phyloP scores from a whole-genome alignment of 2,797 vertebrate species.

The Halcyon leucocephala region DNA sequence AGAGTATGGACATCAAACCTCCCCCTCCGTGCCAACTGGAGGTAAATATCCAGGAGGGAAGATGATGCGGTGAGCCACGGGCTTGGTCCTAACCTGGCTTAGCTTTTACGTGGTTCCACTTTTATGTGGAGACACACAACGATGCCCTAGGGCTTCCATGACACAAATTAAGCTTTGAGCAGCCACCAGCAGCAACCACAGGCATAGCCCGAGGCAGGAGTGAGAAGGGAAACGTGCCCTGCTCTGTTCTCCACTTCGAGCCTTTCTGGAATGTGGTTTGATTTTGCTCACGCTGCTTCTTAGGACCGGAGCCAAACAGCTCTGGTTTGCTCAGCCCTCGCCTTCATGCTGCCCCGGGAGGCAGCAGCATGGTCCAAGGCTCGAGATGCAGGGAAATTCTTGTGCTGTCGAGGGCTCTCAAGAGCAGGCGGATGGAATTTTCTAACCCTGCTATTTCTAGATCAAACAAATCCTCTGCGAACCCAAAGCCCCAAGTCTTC shows the following conservation, averaged over 20 bases:
- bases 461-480: slow-evolving; percentile 63
- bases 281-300: neutral
- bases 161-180: neutral
- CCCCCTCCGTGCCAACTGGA: neutral
- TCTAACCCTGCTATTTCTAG: slow-evolving; percentile 69
- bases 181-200: neutral
- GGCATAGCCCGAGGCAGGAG: neutral
- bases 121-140: neutral
- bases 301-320: slow-evolving; percentile 1
- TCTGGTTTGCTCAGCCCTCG: neutral
- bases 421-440: slow-evolving; percentile 67
- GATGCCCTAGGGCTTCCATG: fast-evolving
- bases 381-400: neutral
- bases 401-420: neutral
- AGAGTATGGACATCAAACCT: neutral
- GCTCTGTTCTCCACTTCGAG: neutral
- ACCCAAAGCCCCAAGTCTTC: slow-evolving; percentile 31
- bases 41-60: neutral
- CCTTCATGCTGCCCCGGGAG: neutral
- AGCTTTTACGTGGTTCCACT: neutral
- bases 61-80: neutral
- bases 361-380: neutral
- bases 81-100: neutral
- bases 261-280: neutral
- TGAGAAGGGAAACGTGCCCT: neutral